Evolutionary conservation across 2,888 invertebrate species (phyloP), one percentile per base, ranked within the genome.

Genomic region (Agrotis segetum): DNA sequence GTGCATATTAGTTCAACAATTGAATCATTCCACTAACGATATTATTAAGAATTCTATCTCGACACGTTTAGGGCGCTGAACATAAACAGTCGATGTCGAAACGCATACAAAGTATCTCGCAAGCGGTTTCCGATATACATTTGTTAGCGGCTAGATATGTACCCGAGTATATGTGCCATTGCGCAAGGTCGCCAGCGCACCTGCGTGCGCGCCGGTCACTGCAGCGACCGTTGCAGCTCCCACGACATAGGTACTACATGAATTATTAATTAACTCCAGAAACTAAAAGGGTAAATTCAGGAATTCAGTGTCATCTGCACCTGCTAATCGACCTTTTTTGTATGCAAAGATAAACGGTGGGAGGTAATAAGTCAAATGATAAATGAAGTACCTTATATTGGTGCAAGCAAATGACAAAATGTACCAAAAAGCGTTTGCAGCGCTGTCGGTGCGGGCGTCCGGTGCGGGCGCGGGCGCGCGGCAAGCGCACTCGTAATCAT

Each of bases 401-500:
- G 71, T 61, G 29, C 62, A 77, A 59, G 71, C 63, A 74, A 87
- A 82, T 86, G 88, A 86, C 86, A 87, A 84, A 87, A 87, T 86
- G 73, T 83, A 88, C 87, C 85, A 85, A 89, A 88, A 89, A 90
- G 91, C 90, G 87, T 89, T 90, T 91, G 91, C 89, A 93, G 92
- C 90, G 93, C 91, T 92, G 83, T 81, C 82, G 84, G 84, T 58
- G 70, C 82, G 81, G 67, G 79, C 92, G 92, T 89, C 89, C 91
- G 89, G 90, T 81, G 82, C 80, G 87, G 89, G 90, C 82, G 82
- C 80, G 87, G 89, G 90, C 82, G 81, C 79, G 87, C 86, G 89
- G 89, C 92, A 87, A 90, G 90, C 91, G 93, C 91, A 91, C 92
- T 94, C 92, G 96, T 95, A 95, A 96, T 95, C 95, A 95, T 92